A percentile compares a stretch with the other conserved stretches of the same genome.
phyloP scores from a whole-genome alignment of 2,888 invertebrate genomes.

The Cephus nigrinus region DNA sequence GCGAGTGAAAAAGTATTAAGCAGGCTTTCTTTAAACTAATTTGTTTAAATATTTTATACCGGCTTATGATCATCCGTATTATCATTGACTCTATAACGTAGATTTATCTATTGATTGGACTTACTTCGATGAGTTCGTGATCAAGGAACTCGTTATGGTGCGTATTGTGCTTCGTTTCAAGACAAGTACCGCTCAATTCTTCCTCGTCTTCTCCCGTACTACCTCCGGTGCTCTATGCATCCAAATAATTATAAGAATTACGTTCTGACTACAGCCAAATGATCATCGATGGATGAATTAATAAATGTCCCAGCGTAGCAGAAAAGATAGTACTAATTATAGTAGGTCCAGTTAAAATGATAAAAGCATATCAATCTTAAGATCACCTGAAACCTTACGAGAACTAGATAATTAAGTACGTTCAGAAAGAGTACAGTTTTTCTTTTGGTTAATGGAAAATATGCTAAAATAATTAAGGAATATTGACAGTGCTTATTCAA shows the following conservation, averaged over 20 bases:
- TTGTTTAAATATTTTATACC: not conserved
- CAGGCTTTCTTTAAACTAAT: not conserved
- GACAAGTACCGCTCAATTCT: conserved; percentile 62
- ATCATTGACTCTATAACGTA: not conserved
- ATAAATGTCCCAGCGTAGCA: not conserved
- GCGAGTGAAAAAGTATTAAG: not conserved
- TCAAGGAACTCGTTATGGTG: conserved; percentile 67
- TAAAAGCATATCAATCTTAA: not conserved
- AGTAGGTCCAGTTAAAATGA: not conserved
- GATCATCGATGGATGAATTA: not conserved
- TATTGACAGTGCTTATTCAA: not conserved
- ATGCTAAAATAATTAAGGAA: conserved; percentile 2
- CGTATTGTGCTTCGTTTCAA: conserved; percentile 68
- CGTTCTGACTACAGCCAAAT: conserved; percentile 12
- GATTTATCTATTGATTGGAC: conserved; percentile 26
- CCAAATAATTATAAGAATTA: conserved; percentile 34
- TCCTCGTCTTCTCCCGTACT: conserved; percentile 71
- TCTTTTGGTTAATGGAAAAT: conserved; percentile 7
- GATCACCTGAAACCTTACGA: not conserved
- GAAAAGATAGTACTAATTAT: not conserved
- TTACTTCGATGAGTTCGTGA: conserved; percentile 58
- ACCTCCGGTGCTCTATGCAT: conserved; percentile 70
- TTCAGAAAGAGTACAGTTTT: not conserved
- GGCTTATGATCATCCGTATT: not conserved
- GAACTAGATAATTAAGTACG: not conserved